These are phyloP conservation scores for Dyspetes luteomarginatus DNA, from an alignment of 2,888 invertebrate species.

Conservation along the genomic window DNA sequence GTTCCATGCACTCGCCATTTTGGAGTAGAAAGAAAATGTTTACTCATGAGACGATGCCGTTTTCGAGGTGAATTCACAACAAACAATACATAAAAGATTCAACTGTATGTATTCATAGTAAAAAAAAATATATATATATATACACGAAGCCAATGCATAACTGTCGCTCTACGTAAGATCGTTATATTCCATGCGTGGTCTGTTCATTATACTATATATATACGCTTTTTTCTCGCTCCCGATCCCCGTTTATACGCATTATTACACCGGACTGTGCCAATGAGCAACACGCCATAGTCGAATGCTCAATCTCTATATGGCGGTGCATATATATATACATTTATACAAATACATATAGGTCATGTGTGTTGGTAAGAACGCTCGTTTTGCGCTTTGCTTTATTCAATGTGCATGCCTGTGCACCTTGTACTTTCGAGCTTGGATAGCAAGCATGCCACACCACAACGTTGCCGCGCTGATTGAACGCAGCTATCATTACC, in stretches of 20 bases:
- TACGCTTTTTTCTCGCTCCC: slow-evolving; percentile 41
- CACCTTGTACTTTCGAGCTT: slow-evolving; percentile 62
- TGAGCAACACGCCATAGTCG: slow-evolving; percentile 48
- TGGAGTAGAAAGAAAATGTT: background rate
- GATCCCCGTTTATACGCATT: slow-evolving; percentile 58
- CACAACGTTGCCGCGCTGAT: slow-evolving; percentile 53
- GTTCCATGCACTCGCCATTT: slow-evolving; percentile 4
- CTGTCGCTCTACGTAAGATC: background rate
- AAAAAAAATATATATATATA: slow-evolving; percentile 1
- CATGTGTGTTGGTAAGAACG: background rate
- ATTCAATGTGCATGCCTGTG: slow-evolving; percentile 39
- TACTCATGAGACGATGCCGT: background rate
- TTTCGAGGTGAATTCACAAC: background rate
- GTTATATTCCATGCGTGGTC: background rate
- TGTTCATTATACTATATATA: slow-evolving; percentile 15
- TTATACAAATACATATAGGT: background rate
- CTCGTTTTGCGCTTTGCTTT: slow-evolving; percentile 38
- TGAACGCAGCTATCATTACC: slow-evolving; percentile 56
- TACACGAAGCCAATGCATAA: background rate
- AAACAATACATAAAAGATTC: background rate
- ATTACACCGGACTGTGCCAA: slow-evolving; percentile 59
- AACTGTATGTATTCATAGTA: background rate
- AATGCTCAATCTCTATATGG: slow-evolving; percentile 20
- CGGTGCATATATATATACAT: background rate
- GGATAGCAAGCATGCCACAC: slow-evolving; percentile 48